phyloP scores from a whole-genome alignment of 2,888 invertebrate genomes.

The Chloroclysta siterata region DNA sequence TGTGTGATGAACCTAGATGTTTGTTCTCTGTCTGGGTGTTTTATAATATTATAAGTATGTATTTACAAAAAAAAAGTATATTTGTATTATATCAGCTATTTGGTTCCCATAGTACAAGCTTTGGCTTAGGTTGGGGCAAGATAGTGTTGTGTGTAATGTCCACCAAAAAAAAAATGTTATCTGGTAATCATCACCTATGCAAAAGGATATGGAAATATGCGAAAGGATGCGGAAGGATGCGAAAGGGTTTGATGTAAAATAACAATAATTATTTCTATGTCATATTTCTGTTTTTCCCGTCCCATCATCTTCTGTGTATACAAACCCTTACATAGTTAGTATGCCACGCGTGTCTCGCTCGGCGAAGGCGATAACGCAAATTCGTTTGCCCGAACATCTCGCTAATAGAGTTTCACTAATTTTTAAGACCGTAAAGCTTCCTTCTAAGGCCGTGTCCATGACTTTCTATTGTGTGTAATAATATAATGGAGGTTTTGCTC shows the following conservation, averaged over 20 bases:
- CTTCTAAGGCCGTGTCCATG: constrained; percentile 26
- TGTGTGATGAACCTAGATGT: no score
- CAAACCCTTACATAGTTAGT: constrained; percentile 64
- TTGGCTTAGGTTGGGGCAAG: no score
- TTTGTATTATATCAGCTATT: no score
- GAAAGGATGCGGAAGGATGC: no score
- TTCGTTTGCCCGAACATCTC: constrained; percentile 83
- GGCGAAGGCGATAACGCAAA: constrained; percentile 83
- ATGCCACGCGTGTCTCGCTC: constrained; percentile 73
- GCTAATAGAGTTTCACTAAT: constrained; percentile 85
- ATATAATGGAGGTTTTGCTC: background rate
- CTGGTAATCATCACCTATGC: no score
- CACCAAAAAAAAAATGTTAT: no score
- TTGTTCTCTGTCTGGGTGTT: no score
- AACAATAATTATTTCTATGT: background rate
- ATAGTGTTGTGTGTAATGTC: no score
- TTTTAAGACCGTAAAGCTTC: constrained; percentile 81
- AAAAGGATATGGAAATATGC: no score
- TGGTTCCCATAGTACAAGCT: no score
- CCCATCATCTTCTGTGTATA: constrained; percentile 4
- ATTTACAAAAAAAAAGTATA: no score
- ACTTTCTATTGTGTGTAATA: constrained; percentile 13
- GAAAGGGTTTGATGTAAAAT: background rate
- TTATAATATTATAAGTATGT: no score
- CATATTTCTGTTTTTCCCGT: background rate